phyloP scores from a whole-genome alignment of 2,888 invertebrate species.

The Apamea crenata region DNA sequence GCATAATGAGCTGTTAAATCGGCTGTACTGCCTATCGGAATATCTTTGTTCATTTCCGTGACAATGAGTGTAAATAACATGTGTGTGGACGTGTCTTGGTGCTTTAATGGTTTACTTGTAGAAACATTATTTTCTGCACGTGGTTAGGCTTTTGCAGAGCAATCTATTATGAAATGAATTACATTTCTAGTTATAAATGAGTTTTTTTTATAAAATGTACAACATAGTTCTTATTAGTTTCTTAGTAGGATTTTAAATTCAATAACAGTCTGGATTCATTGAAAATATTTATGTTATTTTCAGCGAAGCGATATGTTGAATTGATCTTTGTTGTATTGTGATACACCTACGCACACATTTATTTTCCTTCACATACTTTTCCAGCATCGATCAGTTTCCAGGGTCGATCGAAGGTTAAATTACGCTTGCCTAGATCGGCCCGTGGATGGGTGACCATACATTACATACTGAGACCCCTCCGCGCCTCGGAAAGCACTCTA shows the following conservation, averaged over 20 bases:
- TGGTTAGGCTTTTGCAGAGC: conserved; percentile 17
- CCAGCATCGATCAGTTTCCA: no score
- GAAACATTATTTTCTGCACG: conserved; percentile 21
- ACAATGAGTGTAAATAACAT: conserved; percentile 63
- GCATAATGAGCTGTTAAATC: conserved; percentile 64
- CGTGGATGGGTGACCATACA: no score
- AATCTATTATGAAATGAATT: conserved; percentile 14
- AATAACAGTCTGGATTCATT: background rate
- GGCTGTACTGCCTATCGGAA: conserved; percentile 61
- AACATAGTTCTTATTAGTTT: background rate
- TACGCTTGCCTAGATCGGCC: no score
- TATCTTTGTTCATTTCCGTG: conserved; percentile 66
- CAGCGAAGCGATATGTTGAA: background rate
- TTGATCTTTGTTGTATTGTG: background rate
- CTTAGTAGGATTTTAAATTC: background rate
- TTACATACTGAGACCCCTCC: no score
- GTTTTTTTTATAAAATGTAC: background rate
- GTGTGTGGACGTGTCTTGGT: conserved; percentile 26
- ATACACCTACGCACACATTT: background rate
- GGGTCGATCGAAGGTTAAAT: no score
- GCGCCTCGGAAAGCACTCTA: no score
- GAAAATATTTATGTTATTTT: background rate
- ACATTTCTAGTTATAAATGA: conserved; percentile 11
- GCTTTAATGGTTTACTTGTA: conserved; percentile 33
- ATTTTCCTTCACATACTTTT: background rate